These are phyloP conservation scores for Agrochola litura DNA, from an alignment of 2,888 invertebrate genomes.

Conservation along the genomic window DNA sequence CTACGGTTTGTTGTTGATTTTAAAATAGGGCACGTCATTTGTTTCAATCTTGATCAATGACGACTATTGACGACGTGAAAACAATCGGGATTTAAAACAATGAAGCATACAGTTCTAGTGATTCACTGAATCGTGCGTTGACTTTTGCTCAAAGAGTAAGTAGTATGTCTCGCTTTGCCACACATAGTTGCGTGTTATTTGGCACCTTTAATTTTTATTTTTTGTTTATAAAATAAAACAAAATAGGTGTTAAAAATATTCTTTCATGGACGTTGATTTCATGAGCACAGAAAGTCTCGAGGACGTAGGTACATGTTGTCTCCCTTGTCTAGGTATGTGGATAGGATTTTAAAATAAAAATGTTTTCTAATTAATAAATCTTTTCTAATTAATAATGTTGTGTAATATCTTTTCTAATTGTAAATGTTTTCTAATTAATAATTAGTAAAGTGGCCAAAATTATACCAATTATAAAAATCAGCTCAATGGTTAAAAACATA, in stretches of 20 bases:
- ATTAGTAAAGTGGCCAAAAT: slow-evolving; percentile 10
- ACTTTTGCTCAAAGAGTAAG: slow-evolving; percentile 72
- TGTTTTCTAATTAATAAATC: slow-evolving; percentile 12
- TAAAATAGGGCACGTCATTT: slow-evolving; percentile 73
- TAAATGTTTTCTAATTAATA: slow-evolving; percentile 7
- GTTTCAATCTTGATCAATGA: slow-evolving; percentile 81
- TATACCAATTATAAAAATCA: slow-evolving; percentile 7
- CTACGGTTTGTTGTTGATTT: slow-evolving; percentile 54
- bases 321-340: slow-evolving; percentile 82
- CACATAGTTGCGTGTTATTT: slow-evolving; percentile 74
- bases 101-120: slow-evolving; percentile 81
- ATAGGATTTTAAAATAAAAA: slow-evolving; percentile 10
- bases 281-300: slow-evolving; percentile 84
- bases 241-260: slow-evolving; percentile 60
- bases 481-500: neutral
- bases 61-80: slow-evolving; percentile 70
- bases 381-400: no score
- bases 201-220: slow-evolving; percentile 62
- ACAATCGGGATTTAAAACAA: slow-evolving; percentile 85
- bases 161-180: slow-evolving; percentile 76
- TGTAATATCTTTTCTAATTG: no score
- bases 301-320: slow-evolving; percentile 86
- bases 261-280: slow-evolving; percentile 82
- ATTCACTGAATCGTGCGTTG: slow-evolving; percentile 80
- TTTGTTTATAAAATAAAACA: slow-evolving; percentile 65